These are phyloP conservation scores for Galemys pyrenaicus DNA, from an alignment of 2,113 vertebrate genomes.

Conservation along the genomic window DNA sequence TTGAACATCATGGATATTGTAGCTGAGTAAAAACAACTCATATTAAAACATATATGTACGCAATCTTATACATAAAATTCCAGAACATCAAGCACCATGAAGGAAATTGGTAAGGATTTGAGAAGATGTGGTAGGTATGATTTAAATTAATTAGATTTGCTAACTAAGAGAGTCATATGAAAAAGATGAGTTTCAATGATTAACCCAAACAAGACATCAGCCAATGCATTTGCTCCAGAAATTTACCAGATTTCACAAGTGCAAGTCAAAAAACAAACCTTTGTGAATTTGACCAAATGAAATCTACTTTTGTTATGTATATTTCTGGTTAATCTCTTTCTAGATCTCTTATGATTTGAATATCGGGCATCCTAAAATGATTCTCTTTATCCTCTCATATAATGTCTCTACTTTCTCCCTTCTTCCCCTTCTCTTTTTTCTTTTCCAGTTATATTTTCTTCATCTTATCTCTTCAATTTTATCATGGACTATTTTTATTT, in stretches of 20 bases:
- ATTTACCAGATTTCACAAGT: background rate
- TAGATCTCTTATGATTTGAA: background rate
- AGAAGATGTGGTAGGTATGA: background rate
- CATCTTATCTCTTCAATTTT: background rate
- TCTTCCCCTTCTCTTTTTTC: background rate
- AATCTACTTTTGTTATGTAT: background rate
- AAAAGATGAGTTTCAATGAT: background rate
- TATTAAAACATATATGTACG: background rate
- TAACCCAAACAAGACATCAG: background rate
- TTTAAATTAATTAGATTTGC: background rate
- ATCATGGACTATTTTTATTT: background rate
- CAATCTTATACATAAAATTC: background rate
- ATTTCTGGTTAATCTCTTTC: background rate
- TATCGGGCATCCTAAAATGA: background rate
- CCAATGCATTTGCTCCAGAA: background rate
- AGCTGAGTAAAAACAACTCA: background rate
- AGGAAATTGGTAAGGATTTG: background rate
- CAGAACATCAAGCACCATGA: background rate
- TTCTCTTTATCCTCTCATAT: background rate
- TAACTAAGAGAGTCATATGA: background rate
- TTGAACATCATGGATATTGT: background rate
- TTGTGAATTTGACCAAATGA: background rate
- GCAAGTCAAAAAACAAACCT: background rate
- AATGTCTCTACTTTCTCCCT: background rate
- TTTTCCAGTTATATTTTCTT: background rate